Evolutionary conservation across 92 coral and sea anemone species (phyloP), one percentile per base, ranked within the genome.

Genomic region (Porites rus): DNA sequence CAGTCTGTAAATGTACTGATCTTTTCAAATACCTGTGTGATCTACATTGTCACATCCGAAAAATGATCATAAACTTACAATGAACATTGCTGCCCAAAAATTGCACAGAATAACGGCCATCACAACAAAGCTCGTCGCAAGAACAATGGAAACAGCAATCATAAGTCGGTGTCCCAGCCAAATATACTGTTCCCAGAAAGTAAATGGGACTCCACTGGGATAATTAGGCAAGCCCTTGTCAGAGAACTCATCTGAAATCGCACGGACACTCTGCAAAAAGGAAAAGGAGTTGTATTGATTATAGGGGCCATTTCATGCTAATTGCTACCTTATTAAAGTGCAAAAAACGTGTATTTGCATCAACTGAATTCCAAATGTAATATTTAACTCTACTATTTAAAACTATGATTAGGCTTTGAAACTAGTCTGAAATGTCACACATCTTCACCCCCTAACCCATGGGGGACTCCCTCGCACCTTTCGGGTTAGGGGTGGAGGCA

Each of bases 131-230:
- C 98, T 97, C 66, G 91, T 86, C 0, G 91, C 93, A 43, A 97
- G 87, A 7, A 97, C 94, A 46, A 93, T 86, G 25, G 77, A 90
- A n/a, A 97, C 90, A 51, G 99, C 95, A 6, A 78, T 71, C 14
- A 97, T 43, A 46, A 97, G 94, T 16, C 93, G 91, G 22, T 92
- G 84, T 21, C 98, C 88, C 19, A 97, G 89, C 99, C 98, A 95
- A 67, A 95, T 93, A 89, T 97, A 97, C 94, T 97, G 99, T 68
- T 97, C 99, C 99, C 99, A 97, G 87, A 93, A 97, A 28, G 92
- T 97, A 78, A 97, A 97, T 6, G 99, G 98, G 5, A 90, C 81
- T 1, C 99, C 99, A 18, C 90, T 87, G 0, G 99, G 99, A 25
- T 97, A 97, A 65, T 92, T 91, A 13, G 99, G 96, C 18, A 97